A percentile compares a stretch with the other conserved stretches of the same genome.
phyloP scores from a whole-genome alignment of 1,140 invertebrate genomes.

The Cotesia chilonis region DNA sequence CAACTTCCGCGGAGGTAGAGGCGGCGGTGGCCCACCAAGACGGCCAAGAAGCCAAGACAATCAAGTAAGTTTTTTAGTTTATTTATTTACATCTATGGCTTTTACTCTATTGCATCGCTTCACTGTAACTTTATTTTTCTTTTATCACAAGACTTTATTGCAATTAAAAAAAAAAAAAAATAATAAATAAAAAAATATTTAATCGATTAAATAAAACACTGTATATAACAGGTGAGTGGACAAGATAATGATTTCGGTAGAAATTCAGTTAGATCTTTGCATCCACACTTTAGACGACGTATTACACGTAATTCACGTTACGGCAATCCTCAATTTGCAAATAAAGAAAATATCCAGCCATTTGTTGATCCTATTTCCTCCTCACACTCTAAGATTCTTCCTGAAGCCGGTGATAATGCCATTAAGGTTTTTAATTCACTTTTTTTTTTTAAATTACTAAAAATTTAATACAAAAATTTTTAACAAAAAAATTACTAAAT shows the following conservation, averaged over 20 bases:
- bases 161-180: too few species aligned
- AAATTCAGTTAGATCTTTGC: slow-evolving; percentile 28
- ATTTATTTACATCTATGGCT: too few species aligned
- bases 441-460: too few species aligned
- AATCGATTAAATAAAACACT: background rate
- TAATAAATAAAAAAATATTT: too few species aligned
- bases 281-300: slow-evolving; percentile 47
- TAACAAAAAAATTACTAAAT: too few species aligned
- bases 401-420: slow-evolving; percentile 38
- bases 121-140: too few species aligned
- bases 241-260: slow-evolving; percentile 10
- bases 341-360: slow-evolving; percentile 42
- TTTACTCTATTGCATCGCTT: too few species aligned
- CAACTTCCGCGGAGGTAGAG: slow-evolving; percentile 69
- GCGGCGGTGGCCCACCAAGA: slow-evolving; percentile 64
- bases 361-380: slow-evolving; percentile 28
- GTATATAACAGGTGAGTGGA: slow-evolving; percentile 11
- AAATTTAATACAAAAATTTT: too few species aligned
- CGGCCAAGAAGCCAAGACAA: slow-evolving; percentile 70
- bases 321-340: slow-evolving; percentile 39
- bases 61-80: slow-evolving; percentile 53
- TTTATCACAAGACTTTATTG: too few species aligned
- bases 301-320: slow-evolving; percentile 42
- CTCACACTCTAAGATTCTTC: slow-evolving; percentile 32
- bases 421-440: slow-evolving; percentile 39